phyloP scores from a whole-genome alignment of 2,888 invertebrate genomes.

The Nomada ruficornis region DNA sequence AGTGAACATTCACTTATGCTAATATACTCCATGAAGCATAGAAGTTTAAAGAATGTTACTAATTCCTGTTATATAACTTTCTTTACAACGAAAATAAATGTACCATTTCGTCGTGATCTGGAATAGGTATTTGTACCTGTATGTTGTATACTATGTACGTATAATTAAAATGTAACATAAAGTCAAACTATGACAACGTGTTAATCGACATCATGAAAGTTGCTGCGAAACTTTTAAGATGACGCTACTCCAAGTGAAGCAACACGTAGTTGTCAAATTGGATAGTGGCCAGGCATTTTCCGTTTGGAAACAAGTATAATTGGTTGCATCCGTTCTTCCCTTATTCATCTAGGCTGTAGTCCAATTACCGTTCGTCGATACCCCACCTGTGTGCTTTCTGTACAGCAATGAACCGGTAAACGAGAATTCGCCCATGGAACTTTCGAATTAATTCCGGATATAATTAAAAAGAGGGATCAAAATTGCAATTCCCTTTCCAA shows the following conservation, averaged over 20 bases:
- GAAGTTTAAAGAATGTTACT: too few species aligned
- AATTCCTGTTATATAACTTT: too few species aligned
- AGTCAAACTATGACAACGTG: too few species aligned
- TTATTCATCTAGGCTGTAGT: conserved; percentile 18
- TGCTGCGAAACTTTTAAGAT: neutral
- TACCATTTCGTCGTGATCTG: too few species aligned
- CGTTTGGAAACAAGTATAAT: conserved; percentile 18
- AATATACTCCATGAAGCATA: too few species aligned
- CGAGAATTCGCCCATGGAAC: conserved; percentile 33
- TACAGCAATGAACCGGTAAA: conserved; percentile 20
- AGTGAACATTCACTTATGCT: too few species aligned
- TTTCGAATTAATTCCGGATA: neutral
- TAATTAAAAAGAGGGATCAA: too few species aligned
- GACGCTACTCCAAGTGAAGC: conserved; percentile 21
- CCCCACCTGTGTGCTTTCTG: neutral
- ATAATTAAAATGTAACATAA: too few species aligned
- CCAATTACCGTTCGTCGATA: conserved; percentile 54
- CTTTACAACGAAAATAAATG: too few species aligned
- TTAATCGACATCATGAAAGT: neutral
- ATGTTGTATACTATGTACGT: neutral
- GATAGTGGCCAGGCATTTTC: conserved; percentile 45
- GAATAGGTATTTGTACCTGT: neutral
- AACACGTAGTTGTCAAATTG: conserved; percentile 49
- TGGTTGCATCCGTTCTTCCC: neutral
- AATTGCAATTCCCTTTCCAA: neutral